Evolutionary conservation across 2,888 invertebrate species (phyloP), one percentile per base, ranked within the genome.

Genomic region (Fragum fragum): DNA sequence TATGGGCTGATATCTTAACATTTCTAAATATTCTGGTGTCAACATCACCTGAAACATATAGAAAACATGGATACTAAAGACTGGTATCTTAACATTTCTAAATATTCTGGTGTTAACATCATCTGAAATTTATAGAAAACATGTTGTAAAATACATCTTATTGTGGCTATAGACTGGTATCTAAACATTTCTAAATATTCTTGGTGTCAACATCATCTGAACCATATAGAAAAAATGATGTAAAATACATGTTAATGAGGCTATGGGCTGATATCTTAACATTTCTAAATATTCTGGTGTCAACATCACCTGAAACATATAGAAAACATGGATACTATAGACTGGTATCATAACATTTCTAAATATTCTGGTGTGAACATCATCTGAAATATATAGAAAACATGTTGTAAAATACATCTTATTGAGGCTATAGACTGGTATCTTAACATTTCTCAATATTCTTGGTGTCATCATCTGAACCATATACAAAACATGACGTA

Each of bases 11-110:
- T 97, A 97, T 93, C 96, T 97, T 93, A 97, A 96, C 86, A 97
- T 92, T 92, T 98, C 97, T 72, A 98, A 94, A 93, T 96, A 98
- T 92, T 97, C 96, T 79, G 96, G 96, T 0, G 98, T 97, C 6
- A 97, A 94, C 18, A 97, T 95, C 57, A 96, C 85, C 94, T 95
- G 87, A 16, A 82, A 70, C 9, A 32, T 57, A 70, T 47, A 21
- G 21, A 32, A 21, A 52, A 42, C 14, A 39, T 29, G 32, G n/a
- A n/a, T n/a, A n/a, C n/a, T n/a, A n/a, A 95, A 9, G 97, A 96
- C 93, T 97, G 97, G 93, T 97, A 97, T 93, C 96, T 97, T 93
- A 97, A 96, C 86, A 97, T 92, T 92, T 98, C 97, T 72, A 98
- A 94, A 93, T 96, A 98, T 92, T 97, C 96, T 79, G 96, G 96